A percentile compares a stretch with the other conserved stretches of the same genome.
Evolutionary conservation across 1,140 invertebrate genomes (phyloP).

Genomic region (Arion vulgaris): DNA sequence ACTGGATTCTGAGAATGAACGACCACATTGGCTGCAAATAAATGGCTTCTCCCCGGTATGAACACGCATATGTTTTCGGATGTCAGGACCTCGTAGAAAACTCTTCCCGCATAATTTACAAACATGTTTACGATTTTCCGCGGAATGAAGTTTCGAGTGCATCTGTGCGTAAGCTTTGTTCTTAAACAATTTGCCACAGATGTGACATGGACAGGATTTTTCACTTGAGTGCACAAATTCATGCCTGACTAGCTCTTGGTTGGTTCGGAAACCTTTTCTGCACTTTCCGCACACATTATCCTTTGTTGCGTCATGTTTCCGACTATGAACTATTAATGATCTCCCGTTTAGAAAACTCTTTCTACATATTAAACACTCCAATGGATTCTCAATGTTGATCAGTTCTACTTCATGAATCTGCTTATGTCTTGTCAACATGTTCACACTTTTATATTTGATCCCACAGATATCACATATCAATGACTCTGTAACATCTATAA

Average conservation of each 20-base stretch:
- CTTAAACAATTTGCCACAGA: neutral
- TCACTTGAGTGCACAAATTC: neutral
- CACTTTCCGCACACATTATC: neutral
- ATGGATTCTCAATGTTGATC: neutral
- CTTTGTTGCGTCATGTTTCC: neutral
- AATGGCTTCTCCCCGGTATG: constrained; percentile 16
- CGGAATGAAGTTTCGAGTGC: constrained; percentile 2
- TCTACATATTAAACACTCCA: neutral
- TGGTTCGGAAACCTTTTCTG: neutral
- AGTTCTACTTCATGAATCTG: neutral
- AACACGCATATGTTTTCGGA: neutral
- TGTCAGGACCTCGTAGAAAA: constrained; percentile 7
- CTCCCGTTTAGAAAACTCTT: neutral
- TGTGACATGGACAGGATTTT: neutral
- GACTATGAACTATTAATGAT: neutral
- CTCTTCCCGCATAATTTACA: neutral
- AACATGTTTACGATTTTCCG: neutral
- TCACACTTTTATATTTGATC: neutral
- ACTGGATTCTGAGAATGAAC: neutral
- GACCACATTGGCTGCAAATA: neutral
- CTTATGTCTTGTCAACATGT: neutral
- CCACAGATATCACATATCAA: neutral
- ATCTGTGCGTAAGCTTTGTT: constrained; percentile 12
- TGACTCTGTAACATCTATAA: neutral
- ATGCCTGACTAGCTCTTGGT: neutral